These are phyloP conservation scores for Denticeps clupeoides DNA, from an alignment of 2,797 vertebrate species.

Conservation along the genomic window DNA sequence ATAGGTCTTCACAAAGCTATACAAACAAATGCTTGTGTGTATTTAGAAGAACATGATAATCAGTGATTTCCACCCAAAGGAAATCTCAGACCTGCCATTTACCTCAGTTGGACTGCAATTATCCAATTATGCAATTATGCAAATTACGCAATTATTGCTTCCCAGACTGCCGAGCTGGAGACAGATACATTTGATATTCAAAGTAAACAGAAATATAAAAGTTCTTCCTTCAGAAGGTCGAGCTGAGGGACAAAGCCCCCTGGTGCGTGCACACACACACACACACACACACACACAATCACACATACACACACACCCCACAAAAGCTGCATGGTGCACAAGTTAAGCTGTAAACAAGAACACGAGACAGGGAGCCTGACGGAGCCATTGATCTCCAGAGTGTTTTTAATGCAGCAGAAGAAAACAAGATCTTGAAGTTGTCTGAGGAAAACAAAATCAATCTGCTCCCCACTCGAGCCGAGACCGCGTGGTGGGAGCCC, in stretches of 20 bases:
- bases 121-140: constrained; percentile 17
- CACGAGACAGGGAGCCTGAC: not conserved
- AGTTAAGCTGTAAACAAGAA: not conserved
- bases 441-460: not conserved
- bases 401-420: not conserved
- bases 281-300: not conserved
- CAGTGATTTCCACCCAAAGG: not conserved
- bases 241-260: not conserved
- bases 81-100: constrained; percentile 2
- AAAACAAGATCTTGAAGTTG: not conserved
- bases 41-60: not conserved
- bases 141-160: constrained; percentile 13
- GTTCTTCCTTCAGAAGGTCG: not conserved
- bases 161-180: not conserved
- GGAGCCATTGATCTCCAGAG: not conserved
- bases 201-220: not conserved
- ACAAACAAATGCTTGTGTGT: no score
- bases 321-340: not conserved
- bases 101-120: constrained; percentile 9
- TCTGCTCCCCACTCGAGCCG: no score
- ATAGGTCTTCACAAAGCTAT: no score
- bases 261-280: not conserved
- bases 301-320: no score
- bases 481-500: no score
- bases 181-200: not conserved